A percentile compares a stretch with the other conserved stretches of the same genome.
phyloP scores from a whole-genome alignment of 2,113 vertebrate genomes.

The Sylvia atricapilla region DNA sequence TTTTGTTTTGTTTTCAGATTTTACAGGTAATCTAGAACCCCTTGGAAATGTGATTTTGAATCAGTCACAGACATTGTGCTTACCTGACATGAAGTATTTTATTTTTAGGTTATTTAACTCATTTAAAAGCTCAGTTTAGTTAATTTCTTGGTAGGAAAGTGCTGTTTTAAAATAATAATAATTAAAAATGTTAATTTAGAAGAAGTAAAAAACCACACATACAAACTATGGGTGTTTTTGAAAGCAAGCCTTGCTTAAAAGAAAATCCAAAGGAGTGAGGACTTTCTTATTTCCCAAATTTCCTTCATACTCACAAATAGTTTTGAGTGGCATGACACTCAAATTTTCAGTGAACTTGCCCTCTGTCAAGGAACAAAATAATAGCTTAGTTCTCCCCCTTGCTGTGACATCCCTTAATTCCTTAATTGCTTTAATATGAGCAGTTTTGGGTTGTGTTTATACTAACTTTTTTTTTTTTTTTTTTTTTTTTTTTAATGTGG shows the following conservation, averaged over 20 bases:
- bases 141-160: not conserved
- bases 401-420: conserved; percentile 21
- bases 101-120: not conserved
- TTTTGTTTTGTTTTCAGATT: not conserved
- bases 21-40: not conserved
- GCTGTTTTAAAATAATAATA: not conserved
- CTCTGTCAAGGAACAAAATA: not conserved
- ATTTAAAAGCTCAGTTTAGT: not conserved
- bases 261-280: not conserved
- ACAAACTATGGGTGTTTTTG: not conserved
- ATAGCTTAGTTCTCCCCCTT: not conserved
- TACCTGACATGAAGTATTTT: not conserved
- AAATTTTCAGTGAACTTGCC: not conserved
- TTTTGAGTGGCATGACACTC: not conserved
- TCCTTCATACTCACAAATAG: not conserved
- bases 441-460: not conserved
- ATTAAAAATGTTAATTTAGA: not conserved
- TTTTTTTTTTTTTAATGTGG: rapidly evolving
- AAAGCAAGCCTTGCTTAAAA: not conserved
- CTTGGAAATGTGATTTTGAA: not conserved
- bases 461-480: not conserved
- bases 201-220: not conserved
- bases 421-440: conserved; percentile 25
- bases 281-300: not conserved
- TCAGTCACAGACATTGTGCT: not conserved